Conservation (phyloP, 2,888 invertebrate genomes). For the Pimpla rufipes region DNA sequence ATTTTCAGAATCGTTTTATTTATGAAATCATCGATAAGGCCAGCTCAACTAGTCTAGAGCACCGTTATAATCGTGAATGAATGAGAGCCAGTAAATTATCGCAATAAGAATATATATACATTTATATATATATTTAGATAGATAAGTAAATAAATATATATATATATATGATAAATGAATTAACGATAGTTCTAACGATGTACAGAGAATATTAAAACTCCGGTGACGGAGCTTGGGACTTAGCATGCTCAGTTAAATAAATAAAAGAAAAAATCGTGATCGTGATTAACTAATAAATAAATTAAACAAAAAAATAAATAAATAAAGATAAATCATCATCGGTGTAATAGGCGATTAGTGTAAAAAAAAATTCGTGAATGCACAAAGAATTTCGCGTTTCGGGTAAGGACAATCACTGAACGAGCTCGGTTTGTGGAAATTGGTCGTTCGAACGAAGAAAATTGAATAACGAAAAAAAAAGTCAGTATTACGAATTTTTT, state of each 20-base stretch:
- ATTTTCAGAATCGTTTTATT: slow-evolving; percentile 57
- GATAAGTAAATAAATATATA: slow-evolving; percentile 65
- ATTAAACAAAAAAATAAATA: slow-evolving; percentile 60
- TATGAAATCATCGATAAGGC: slow-evolving; percentile 77
- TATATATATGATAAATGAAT: slow-evolving; percentile 71
- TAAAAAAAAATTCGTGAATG: slow-evolving; percentile 73
- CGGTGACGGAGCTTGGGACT: slow-evolving; percentile 85
- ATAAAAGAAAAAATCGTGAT: slow-evolving; percentile 81
- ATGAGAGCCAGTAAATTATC: slow-evolving; percentile 83
- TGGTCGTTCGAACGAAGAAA: slow-evolving; percentile 68
- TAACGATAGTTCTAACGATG: slow-evolving; percentile 60
- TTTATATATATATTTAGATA: slow-evolving; percentile 67
- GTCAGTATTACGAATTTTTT: slow-evolving; percentile 79
- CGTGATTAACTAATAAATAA: slow-evolving; percentile 73
- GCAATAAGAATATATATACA: slow-evolving; percentile 70
- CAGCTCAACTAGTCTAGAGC: slow-evolving; percentile 86
- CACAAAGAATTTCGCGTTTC: slow-evolving; percentile 85
- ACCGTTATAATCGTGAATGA: slow-evolving; percentile 78
- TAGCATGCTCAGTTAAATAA: slow-evolving; percentile 85
- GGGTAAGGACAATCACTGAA: slow-evolving; percentile 84
- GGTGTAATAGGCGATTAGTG: slow-evolving; percentile 60
- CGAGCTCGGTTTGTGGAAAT: slow-evolving; percentile 75
- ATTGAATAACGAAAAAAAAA: slow-evolving; percentile 76
- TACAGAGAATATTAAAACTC: slow-evolving; percentile 78
- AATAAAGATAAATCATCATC: slow-evolving; percentile 51